These are phyloP conservation scores for Pseudochaenichthys georgianus DNA, from an alignment of 2,797 vertebrate species.

Conservation along the genomic window DNA sequence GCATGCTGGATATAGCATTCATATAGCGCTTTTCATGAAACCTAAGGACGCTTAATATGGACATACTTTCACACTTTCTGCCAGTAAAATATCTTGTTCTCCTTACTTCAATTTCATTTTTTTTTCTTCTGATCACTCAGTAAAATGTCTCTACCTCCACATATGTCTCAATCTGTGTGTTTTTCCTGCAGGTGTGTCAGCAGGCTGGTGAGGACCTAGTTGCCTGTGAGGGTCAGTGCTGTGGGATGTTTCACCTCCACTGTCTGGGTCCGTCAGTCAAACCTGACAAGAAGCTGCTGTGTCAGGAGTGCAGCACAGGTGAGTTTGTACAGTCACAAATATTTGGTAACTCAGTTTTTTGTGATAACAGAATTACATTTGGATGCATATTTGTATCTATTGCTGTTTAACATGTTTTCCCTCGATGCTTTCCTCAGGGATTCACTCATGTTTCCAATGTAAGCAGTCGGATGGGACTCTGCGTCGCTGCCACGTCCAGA, in stretches of 20 bases:
- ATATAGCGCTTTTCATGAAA: no score
- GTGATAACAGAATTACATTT: background rate
- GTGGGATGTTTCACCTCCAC: constrained; percentile 91
- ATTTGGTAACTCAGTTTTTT: background rate
- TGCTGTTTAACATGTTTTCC: background rate
- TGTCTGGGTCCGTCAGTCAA: constrained; percentile 88
- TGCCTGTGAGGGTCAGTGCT: constrained; percentile 94
- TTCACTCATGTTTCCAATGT: constrained; percentile 93
- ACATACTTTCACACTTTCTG: no score
- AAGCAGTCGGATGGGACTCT: constrained; percentile 90
- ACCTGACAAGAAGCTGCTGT: constrained; percentile 90
- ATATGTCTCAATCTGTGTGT: background rate
- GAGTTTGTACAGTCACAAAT: constrained; percentile 53
- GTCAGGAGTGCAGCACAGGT: constrained; percentile 92
- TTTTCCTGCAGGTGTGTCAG: constrained; percentile 89
- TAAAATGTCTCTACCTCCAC: background rate
- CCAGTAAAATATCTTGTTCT: background rate
- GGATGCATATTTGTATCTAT: background rate
- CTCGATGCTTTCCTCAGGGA: constrained; percentile 75
- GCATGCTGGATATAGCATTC: no score
- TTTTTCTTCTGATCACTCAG: no score
- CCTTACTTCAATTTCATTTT: no score
- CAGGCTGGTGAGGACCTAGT: constrained; percentile 90
- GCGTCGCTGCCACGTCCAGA: constrained; percentile 91
- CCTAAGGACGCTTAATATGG: no score